A percentile compares a stretch with the other conserved stretches of the same genome.
Evolutionary conservation across 2,888 invertebrate species (phyloP).

Genomic region (Plusia festucae): DNA sequence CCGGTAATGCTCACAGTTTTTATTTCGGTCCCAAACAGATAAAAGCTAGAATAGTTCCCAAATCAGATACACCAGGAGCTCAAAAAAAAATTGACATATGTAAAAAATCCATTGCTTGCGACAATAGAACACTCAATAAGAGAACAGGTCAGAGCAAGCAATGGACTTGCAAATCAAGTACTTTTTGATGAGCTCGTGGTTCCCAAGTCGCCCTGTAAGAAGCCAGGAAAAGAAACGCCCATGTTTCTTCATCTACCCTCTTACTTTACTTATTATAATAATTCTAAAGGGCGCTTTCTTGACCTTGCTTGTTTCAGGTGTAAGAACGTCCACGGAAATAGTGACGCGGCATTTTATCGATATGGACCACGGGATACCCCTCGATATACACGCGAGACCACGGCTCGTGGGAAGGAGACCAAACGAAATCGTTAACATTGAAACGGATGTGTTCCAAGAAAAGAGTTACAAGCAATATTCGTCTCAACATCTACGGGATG

Average conservation of each 20-base stretch:
- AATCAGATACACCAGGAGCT: background rate
- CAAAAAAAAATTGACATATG: background rate
- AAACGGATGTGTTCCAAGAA: slow-evolving; percentile 86
- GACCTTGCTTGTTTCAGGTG: slow-evolving; percentile 87
- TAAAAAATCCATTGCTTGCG: background rate
- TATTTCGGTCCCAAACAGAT: background rate
- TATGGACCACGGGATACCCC: slow-evolving; percentile 83
- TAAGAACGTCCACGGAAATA: slow-evolving; percentile 84
- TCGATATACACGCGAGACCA: slow-evolving; percentile 84
- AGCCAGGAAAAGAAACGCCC: slow-evolving; percentile 88
- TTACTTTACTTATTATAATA: slow-evolving; percentile 33
- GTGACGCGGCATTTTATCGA: slow-evolving; percentile 86
- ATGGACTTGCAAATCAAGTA: too few species aligned
- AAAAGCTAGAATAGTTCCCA: slow-evolving; percentile 12
- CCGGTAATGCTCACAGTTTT: too few species aligned
- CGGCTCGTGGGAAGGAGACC: slow-evolving; percentile 82
- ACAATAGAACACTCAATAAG: background rate
- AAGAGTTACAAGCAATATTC: slow-evolving; percentile 88
- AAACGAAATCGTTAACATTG: slow-evolving; percentile 84
- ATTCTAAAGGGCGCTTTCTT: slow-evolving; percentile 79
- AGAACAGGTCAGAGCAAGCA: background rate
- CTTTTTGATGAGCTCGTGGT: background rate
- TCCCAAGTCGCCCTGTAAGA: slow-evolving; percentile 76
- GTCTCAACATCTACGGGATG: slow-evolving; percentile 85
- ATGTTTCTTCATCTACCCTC: slow-evolving; percentile 47